Evolutionary conservation across 2,797 vertebrate genomes (phyloP).

Genomic region (Ambastaia sidthimunki): DNA sequence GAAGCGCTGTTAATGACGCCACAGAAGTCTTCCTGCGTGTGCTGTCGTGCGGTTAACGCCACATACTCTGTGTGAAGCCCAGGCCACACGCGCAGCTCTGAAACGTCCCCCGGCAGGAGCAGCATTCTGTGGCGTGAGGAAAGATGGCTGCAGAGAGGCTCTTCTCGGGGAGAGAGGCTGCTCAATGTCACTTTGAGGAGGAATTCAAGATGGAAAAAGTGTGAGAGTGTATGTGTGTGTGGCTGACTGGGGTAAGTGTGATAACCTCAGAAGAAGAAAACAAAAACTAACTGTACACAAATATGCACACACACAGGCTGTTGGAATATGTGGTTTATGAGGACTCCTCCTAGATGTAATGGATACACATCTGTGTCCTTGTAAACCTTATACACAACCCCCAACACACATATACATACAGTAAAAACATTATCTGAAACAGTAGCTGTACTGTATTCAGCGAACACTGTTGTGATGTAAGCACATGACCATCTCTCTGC

Average conservation of each 20-base stretch:
- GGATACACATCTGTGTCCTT: no score
- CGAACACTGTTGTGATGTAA: conserved; percentile 1
- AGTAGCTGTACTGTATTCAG: conserved; percentile 1
- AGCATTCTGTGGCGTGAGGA: conserved; percentile 42
- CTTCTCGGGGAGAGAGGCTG: conserved; percentile 56
- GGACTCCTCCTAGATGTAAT: no score
- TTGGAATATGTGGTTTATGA: no score
- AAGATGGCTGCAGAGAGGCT: conserved; percentile 56
- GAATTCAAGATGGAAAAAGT: conserved; percentile 59
- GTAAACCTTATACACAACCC: no score
- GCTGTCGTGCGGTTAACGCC: conserved; percentile 33
- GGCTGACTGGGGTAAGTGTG: conserved; percentile 44
- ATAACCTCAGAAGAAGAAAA: conserved; percentile 35
- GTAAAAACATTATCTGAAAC: not conserved
- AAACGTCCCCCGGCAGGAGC: conserved; percentile 26
- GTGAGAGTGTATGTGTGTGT: conserved; percentile 46
- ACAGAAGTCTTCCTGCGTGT: conserved; percentile 65
- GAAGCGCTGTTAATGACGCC: conserved; percentile 77
- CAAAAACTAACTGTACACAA: not conserved
- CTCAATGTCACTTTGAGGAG: conserved; percentile 70
- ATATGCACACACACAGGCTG: not conserved
- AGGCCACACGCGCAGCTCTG: conserved; percentile 16
- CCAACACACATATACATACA: not conserved
- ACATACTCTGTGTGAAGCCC: conserved; percentile 35
- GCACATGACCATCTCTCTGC: not conserved